A percentile compares a stretch with the other conserved stretches of the same genome.
Evolutionary conservation across 2,113 vertebrate species (phyloP).

Genomic region (Boulengeromyrus knoepffleri): DNA sequence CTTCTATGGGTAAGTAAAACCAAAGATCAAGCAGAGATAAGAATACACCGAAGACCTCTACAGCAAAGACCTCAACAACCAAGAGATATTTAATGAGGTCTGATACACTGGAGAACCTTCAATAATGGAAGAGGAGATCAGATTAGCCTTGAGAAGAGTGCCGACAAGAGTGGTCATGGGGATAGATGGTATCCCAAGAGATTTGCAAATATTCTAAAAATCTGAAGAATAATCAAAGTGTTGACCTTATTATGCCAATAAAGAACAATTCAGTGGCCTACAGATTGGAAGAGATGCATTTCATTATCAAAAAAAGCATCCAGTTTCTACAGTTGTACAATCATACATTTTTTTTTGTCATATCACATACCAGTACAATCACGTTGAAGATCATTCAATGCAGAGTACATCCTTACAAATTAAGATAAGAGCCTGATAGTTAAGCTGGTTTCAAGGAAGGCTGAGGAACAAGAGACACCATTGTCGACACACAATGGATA

Average conservation of each 20-base stretch:
- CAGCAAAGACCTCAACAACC: neutral
- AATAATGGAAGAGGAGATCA: neutral
- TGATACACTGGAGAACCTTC: neutral
- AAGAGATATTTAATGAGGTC: neutral
- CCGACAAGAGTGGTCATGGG: neutral
- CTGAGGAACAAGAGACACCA: neutral
- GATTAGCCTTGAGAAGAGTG: neutral
- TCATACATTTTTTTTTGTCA: neutral
- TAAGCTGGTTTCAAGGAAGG: neutral
- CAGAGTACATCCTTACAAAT: neutral
- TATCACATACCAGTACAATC: neutral
- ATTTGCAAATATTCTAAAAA: neutral
- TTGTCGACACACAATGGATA: neutral
- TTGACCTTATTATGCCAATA: neutral
- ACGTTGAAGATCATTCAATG: neutral
- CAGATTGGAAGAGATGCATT: neutral
- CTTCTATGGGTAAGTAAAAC: neutral
- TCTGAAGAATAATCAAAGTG: neutral
- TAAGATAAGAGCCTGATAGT: neutral
- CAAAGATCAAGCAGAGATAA: neutral
- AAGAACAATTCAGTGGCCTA: neutral
- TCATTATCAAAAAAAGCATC: neutral
- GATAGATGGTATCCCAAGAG: neutral
- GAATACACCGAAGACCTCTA: neutral
- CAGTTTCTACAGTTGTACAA: neutral